Conservation (phyloP, 2,113 vertebrate species). For the Sclerurus mexicanus region DNA sequence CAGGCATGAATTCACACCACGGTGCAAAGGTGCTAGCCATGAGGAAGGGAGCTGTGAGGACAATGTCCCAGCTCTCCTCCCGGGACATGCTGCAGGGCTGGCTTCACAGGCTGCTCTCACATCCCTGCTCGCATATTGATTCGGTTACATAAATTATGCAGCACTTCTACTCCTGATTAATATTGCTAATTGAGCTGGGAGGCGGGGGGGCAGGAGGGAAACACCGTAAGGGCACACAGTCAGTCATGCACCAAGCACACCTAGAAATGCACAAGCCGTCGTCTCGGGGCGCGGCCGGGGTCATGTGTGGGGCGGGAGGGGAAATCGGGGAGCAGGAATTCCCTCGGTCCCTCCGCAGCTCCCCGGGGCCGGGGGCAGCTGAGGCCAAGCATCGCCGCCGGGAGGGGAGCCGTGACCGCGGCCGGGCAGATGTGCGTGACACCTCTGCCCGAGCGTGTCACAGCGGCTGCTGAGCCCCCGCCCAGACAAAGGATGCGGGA, state of each 20-base stretch:
- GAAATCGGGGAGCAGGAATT: background rate
- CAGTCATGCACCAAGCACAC: background rate
- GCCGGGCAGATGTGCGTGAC: background rate
- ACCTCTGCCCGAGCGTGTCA: background rate
- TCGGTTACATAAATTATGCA: constrained; percentile 59
- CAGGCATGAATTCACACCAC: background rate
- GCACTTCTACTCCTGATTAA: constrained; percentile 37
- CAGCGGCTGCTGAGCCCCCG: background rate
- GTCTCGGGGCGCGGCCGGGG: background rate
- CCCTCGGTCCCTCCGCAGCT: background rate
- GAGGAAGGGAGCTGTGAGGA: background rate
- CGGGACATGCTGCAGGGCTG: accelerated
- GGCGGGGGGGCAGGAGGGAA: background rate
- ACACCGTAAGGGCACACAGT: background rate
- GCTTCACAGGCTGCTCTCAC: background rate
- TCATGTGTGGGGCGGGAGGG: accelerated
- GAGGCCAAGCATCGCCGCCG: background rate
- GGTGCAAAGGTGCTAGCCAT: accelerated
- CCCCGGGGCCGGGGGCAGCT: background rate
- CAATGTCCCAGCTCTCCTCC: background rate
- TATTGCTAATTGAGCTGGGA: background rate
- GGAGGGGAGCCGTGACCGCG: background rate
- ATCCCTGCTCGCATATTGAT: constrained; percentile 31
- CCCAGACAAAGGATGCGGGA: constrained; percentile 9
- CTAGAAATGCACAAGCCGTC: background rate